Evolutionary conservation across 2,888 invertebrate species (phyloP).

Genomic region (Drosophila putrida): DNA sequence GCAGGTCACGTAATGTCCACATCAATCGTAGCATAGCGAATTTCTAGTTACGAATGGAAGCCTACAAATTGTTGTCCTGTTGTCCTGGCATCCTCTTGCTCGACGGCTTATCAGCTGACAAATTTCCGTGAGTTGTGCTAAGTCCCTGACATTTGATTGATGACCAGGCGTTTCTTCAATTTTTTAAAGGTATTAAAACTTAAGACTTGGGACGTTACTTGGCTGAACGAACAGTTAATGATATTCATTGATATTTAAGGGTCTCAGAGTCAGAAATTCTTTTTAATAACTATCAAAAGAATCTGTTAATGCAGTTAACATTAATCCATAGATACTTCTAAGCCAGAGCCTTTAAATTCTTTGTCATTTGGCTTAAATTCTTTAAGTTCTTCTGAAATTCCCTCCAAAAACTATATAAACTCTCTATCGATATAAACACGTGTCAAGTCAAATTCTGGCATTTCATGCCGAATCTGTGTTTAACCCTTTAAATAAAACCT

Average conservation of each 20-base stretch:
- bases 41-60: constrained; percentile 44
- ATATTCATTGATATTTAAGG: constrained; percentile 5
- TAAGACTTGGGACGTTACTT: constrained; percentile 33
- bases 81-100: constrained; percentile 34
- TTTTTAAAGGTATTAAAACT: constrained; percentile 19
- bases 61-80: neutral
- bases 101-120: constrained; percentile 73
- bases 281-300: no score
- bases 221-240: constrained; percentile 4
- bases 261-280: neutral
- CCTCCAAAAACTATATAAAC: neutral
- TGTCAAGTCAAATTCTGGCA: neutral
- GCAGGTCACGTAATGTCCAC: constrained; percentile 81
- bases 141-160: constrained; percentile 74
- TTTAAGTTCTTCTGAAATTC: neutral
- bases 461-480: neutral
- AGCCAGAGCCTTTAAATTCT: no score
- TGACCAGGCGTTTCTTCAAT: constrained; percentile 53
- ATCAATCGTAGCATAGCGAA: constrained; percentile 75
- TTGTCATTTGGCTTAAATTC: no score
- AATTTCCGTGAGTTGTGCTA: constrained; percentile 56
- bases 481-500: constrained; percentile 34
- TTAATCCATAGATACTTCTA: no score
- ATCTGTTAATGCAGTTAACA: no score
- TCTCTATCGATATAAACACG: constrained; percentile 6